phyloP scores from a whole-genome alignment of 37 sponge, comb jelly and placozoan species.

The Amphimedon queenslandica region DNA sequence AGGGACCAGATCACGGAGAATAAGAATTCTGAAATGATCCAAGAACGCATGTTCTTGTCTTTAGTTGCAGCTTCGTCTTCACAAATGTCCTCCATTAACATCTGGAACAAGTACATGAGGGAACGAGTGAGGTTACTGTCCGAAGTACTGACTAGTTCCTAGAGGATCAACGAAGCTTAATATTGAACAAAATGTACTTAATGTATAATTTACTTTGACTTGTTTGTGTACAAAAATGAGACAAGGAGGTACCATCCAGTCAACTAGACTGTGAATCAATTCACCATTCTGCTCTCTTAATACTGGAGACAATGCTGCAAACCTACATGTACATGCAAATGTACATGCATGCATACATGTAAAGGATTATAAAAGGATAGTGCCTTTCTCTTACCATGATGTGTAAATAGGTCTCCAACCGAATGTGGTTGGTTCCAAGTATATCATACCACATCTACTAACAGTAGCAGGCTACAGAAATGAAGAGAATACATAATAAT shows the following conservation, averaged over 20 bases:
- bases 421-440: slow-evolving; percentile 89
- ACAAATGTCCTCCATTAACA: slow-evolving; percentile 66
- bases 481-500: not conserved
- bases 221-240: slow-evolving; percentile 62
- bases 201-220: slow-evolving; percentile 65
- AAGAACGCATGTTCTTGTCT: slow-evolving; percentile 70
- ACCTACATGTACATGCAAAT: slow-evolving; percentile 33
- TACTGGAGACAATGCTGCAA: slow-evolving; percentile 38
- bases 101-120: slow-evolving; percentile 78
- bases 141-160: slow-evolving; percentile 66
- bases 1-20: slow-evolving; percentile 90
- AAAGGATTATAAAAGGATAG: not conserved
- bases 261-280: slow-evolving; percentile 64
- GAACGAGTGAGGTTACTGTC: slow-evolving; percentile 66
- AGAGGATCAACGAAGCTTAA: too few relatives aligned
- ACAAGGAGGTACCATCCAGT: slow-evolving; percentile 76
- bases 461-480: slow-evolving; percentile 91
- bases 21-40: slow-evolving; percentile 65
- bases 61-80: slow-evolving; percentile 58
- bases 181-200: too few relatives aligned
- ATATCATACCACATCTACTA: slow-evolving; percentile 99
- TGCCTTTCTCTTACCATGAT: slow-evolving; percentile 61
- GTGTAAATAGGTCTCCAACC: slow-evolving; percentile 89
- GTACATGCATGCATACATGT: not conserved
- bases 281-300: slow-evolving; percentile 28